Evolutionary conservation across 2,797 vertebrate species (phyloP), one percentile per base, ranked within the genome.

Genomic region (Sebastes trivittatus): DNA sequence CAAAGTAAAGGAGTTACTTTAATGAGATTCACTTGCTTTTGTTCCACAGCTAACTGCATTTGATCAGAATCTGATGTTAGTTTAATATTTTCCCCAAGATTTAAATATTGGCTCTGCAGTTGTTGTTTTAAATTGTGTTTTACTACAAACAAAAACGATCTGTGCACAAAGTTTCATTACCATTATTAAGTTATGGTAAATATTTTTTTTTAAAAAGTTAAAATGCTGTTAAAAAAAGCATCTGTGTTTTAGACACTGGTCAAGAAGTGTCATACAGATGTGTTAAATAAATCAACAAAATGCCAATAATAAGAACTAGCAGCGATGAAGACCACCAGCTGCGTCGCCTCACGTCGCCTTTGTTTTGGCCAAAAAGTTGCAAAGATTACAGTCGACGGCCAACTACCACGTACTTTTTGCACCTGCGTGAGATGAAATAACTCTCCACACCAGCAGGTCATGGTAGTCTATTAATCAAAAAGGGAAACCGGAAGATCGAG

Each of bases 11-110:
- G 25, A 62, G 60, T 52, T 34, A 11, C 76, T 65, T 62, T 75
- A 74, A 83, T 73, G 49, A 81, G 38, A 68, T 66, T n/a, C 23
- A 32, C 32, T 42, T 30, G 4, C 4, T 30, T 78, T 62, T 72
- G 16, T 71, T 78, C 9, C 11, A 56, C 18, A 38, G 30, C 16
- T 30, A 46, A 42, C 10, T 66, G 55, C 8, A 66, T 55, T 20
- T 5, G 72, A 83, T 54, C 23, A 55, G 54, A 76, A 78, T 38
- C 4, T 32, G 3, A 8, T 22, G 16, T 11, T 61, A 7, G 55
- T 16, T 29, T 65, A 23, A 36, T 11, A 63, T 63, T 67, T 11
- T 32, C 23, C 23, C 23, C 23, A 23, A 27, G 25, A 68, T 62
- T 62, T 16, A 25, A 46, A 22, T 34, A 58, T 27, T 23, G 9